phyloP scores from a whole-genome alignment of 2,113 vertebrate species.

The Sturnus vulgaris region DNA sequence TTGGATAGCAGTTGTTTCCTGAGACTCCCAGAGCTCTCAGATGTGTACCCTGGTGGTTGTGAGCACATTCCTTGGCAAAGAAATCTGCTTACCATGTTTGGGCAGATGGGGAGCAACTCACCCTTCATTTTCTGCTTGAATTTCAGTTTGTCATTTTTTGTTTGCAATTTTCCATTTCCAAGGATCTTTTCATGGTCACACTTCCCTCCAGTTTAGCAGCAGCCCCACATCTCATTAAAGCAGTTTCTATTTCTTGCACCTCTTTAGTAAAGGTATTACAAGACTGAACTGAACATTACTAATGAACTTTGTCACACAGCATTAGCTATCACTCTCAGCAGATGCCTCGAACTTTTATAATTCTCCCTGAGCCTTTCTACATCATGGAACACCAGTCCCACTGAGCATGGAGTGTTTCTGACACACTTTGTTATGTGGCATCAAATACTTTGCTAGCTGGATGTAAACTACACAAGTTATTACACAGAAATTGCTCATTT shows the following conservation, averaged over 20 bases:
- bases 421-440: neutral
- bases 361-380: neutral
- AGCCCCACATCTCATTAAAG: neutral
- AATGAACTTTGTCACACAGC: neutral
- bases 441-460: neutral
- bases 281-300: neutral
- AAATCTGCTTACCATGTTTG: neutral
- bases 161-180: neutral
- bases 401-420: neutral
- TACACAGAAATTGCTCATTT: neutral
- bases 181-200: neutral
- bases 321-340: neutral
- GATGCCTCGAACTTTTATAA: neutral
- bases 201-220: neutral
- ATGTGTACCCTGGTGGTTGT: neutral
- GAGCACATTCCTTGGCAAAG: neutral
- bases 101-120: neutral
- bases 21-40: neutral
- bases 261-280: neutral
- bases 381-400: neutral
- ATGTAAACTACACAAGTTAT: neutral
- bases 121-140: neutral
- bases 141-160: neutral
- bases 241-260: neutral
- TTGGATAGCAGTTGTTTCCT: neutral